phyloP scores from a whole-genome alignment of 2,113 vertebrate species.

The Falcunculus frontatus region DNA sequence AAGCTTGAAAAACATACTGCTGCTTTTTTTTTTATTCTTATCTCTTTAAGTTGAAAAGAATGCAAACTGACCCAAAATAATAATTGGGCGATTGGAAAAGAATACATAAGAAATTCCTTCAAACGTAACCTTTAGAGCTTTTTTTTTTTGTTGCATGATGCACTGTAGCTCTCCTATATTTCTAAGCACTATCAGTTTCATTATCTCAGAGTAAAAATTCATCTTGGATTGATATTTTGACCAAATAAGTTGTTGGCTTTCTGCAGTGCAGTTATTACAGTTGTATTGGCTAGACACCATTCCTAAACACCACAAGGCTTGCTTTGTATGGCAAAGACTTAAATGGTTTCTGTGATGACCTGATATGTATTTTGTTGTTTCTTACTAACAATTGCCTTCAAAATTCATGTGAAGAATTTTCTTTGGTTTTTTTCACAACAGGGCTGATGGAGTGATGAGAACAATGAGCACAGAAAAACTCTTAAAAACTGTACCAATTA shows the following conservation, averaged over 20 bases:
- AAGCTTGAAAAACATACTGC: not conserved
- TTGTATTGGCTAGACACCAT: not conserved
- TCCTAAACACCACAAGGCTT: not conserved
- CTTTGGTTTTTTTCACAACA: slow-evolving; percentile 40
- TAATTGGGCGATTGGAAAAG: not conserved
- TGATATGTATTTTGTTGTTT: not conserved
- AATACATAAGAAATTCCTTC: not conserved
- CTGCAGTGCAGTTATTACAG: not conserved
- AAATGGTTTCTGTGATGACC: not conserved
- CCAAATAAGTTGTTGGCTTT: not conserved
- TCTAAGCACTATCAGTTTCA: not conserved
- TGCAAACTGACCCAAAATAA: not conserved
- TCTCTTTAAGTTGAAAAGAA: not conserved
- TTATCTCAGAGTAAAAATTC: not conserved
- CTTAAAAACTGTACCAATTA: slow-evolving; percentile 90
- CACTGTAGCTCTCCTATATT: not conserved
- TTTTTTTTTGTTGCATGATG: not conserved
- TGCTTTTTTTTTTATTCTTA: not conserved
- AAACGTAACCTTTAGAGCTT: not conserved
- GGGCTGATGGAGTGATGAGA: slow-evolving; percentile 96
- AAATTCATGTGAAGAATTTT: not conserved
- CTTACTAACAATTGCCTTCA: not conserved
- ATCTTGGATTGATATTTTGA: not conserved
- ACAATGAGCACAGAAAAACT: slow-evolving; percentile 98
- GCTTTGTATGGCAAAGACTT: not conserved